Conservation (phyloP, 2,888 invertebrate genomes). For the Pandemis heparana region DNA sequence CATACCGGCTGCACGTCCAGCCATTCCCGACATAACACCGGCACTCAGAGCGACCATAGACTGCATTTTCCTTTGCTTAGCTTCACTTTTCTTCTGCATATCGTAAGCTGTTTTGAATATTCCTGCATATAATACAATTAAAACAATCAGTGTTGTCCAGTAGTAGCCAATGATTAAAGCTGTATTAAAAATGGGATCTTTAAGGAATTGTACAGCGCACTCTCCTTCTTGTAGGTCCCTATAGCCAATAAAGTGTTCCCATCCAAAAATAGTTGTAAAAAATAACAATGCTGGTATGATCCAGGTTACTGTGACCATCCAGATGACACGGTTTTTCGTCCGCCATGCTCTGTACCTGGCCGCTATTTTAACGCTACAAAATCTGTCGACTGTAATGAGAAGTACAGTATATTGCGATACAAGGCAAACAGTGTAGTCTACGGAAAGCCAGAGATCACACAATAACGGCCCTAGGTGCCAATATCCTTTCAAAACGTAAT, state of each 20-base stretch:
- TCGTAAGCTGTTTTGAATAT: constrained; percentile 99
- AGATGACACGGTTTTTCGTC: constrained; percentile 96
- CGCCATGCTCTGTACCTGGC: constrained; percentile 99
- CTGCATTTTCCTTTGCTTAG: constrained; percentile 97
- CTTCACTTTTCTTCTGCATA: constrained; percentile 98
- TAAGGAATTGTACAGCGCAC: constrained; percentile 98
- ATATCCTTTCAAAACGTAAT: constrained; percentile 97
- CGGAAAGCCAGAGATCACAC: constrained; percentile 99
- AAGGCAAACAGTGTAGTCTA: constrained; percentile 99
- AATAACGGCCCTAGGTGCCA: constrained; percentile 98
- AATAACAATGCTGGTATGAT: constrained; percentile 98
- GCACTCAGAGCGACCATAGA: constrained; percentile 97
- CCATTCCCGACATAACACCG: constrained; percentile 96
- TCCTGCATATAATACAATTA: constrained; percentile 98
- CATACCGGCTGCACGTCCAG: constrained; percentile 94
- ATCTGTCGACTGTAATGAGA: constrained; percentile 98
- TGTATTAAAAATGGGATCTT: constrained; percentile 98
- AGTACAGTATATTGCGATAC: constrained; percentile 99
- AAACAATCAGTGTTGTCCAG: constrained; percentile 98
- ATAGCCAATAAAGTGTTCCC: constrained; percentile 98
- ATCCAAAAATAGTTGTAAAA: constrained; percentile 99
- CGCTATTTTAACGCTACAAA: constrained; percentile 99
- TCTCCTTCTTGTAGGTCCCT: constrained; percentile 94
- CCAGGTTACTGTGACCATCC: constrained; percentile 99
- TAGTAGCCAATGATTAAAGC: constrained; percentile 98